Evolutionary conservation across 2,888 invertebrate species (phyloP).

Genomic region (Melanophora roralis): DNA sequence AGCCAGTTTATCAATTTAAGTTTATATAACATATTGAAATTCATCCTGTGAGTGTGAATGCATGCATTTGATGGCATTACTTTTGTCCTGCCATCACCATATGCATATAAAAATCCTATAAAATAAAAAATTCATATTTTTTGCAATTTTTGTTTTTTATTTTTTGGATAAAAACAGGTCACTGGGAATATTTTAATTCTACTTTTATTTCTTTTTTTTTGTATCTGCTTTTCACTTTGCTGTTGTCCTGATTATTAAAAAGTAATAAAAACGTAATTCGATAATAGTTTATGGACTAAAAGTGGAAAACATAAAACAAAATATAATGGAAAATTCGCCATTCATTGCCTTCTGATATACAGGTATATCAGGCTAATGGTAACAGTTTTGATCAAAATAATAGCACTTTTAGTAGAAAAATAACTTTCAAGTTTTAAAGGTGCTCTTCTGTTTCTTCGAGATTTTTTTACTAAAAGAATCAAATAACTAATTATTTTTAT

Average conservation of each 20-base stretch:
- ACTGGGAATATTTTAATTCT: constrained; percentile 41
- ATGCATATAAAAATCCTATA: not conserved
- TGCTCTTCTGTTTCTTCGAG: too few relatives aligned
- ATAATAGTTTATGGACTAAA: constrained; percentile 47
- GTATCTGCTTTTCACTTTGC: not conserved
- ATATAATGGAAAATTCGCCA: constrained; percentile 34
- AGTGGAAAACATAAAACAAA: not conserved
- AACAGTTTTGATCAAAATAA: not conserved
- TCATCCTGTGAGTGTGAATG: not conserved
- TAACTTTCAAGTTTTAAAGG: too few relatives aligned
- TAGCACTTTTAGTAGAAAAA: too few relatives aligned
- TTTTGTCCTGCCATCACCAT: constrained; percentile 1
- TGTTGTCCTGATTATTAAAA: constrained; percentile 46
- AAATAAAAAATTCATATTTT: not conserved
- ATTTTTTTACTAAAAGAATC: too few relatives aligned
- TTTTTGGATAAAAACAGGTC: constrained; percentile 43
- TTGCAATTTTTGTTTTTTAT: not conserved
- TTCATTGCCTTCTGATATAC: not conserved
- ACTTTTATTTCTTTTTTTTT: not conserved
- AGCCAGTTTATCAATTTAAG: constrained; percentile 37
- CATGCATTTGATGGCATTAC: not conserved
- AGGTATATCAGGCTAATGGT: not conserved
- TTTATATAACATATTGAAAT: constrained; percentile 36
- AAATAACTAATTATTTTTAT: too few relatives aligned
- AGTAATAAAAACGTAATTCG: constrained; percentile 60